Percentiles rank a stretch among this genome's conserved stretches.
These are phyloP conservation scores for Cheilosia urbana DNA, from an alignment of 2,888 invertebrate species.

Conservation along the genomic window DNA sequence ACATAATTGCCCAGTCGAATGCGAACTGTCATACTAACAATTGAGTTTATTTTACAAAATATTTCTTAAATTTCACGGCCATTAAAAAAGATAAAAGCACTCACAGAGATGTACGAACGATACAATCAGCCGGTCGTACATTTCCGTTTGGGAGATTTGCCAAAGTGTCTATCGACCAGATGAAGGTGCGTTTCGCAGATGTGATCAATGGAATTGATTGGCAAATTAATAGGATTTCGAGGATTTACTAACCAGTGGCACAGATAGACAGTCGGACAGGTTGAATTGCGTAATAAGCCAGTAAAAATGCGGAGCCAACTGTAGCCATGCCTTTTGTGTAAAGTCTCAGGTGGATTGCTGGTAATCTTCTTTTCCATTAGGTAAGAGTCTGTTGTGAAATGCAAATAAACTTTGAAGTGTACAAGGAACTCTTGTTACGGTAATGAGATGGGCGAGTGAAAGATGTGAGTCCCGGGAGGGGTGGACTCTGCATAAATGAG, in stretches of 20 bases:
- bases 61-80: slow-evolving; percentile 7
- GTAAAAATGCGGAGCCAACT: not conserved
- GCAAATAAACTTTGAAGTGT: slow-evolving; percentile 30
- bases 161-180: slow-evolving; percentile 16
- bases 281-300: slow-evolving; percentile 10
- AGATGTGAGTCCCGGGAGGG: not conserved
- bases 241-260: not conserved
- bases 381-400: not conserved
- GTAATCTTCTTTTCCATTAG: not conserved
- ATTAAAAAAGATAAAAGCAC: slow-evolving; percentile 11
- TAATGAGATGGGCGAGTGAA: slow-evolving; percentile 1
- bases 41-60: not conserved
- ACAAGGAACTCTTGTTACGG: slow-evolving; percentile 18
- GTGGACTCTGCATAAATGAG: not conserved
- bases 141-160: slow-evolving; percentile 31
- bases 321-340: not conserved
- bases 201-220: slow-evolving; percentile 18
- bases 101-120: not conserved
- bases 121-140: not conserved
- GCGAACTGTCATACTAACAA: not conserved
- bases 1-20: not conserved
- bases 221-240: not conserved
- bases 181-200: not conserved
- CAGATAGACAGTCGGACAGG: slow-evolving; percentile 15
- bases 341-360: not conserved